Evolutionary conservation across 1,140 invertebrate genomes (phyloP).

Genomic region (Trichonephila clavata): DNA sequence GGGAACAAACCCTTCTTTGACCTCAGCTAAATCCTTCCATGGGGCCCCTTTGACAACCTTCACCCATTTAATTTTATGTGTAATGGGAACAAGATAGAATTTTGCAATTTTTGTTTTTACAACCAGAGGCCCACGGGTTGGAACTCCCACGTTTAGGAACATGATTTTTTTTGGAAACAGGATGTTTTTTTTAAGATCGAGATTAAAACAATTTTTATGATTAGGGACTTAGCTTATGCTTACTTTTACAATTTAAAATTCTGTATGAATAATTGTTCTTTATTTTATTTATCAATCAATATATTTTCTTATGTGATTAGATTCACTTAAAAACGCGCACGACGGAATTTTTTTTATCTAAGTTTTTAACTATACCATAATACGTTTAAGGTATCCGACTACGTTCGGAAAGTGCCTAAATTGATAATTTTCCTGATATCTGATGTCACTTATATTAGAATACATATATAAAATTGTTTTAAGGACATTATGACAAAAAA

Average conservation of each 20-base stretch:
- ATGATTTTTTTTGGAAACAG: background rate
- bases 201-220: background rate
- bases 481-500: too few relatives aligned
- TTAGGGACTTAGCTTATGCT: background rate
- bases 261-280: background rate
- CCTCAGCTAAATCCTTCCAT: background rate
- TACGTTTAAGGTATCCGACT: too few relatives aligned
- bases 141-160: conserved; percentile 21
- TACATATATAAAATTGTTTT: too few relatives aligned
- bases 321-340: too few relatives aligned
- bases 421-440: too few relatives aligned
- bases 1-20: conserved; percentile 26
- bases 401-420: too few relatives aligned
- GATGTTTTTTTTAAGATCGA: background rate
- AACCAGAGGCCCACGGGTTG: background rate
- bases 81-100: background rate
- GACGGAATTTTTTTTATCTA: too few relatives aligned
- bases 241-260: background rate
- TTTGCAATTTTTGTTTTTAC: background rate
- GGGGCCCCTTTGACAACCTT: background rate
- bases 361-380: too few relatives aligned
- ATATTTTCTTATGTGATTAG: too few relatives aligned
- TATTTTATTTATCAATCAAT: background rate
- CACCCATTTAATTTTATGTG: conserved; percentile 38
- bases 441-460: too few relatives aligned